These are phyloP conservation scores for Cyanoliseus patagonus DNA, from an alignment of 2,113 vertebrate species.

Conservation along the genomic window DNA sequence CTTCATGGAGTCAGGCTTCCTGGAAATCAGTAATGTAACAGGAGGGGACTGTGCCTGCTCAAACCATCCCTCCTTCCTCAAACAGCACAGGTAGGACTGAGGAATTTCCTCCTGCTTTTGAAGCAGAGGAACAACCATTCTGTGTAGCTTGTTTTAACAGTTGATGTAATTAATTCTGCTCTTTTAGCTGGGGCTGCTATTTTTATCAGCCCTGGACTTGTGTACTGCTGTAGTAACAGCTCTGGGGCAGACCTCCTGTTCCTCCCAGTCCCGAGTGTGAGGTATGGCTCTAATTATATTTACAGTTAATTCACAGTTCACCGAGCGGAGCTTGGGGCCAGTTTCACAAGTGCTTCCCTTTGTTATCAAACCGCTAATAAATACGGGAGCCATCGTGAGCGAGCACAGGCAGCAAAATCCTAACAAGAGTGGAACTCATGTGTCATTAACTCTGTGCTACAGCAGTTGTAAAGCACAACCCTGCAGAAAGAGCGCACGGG, in stretches of 20 bases:
- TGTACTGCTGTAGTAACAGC: slow-evolving; percentile 74
- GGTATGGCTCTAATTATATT: slow-evolving; percentile 57
- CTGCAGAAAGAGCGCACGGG: background rate
- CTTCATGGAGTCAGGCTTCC: background rate
- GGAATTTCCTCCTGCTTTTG: background rate
- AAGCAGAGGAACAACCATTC: background rate
- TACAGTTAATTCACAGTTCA: slow-evolving; percentile 62
- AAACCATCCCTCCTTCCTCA: background rate
- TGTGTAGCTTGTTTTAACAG: slow-evolving; percentile 6
- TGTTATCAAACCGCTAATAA: slow-evolving; percentile 28
- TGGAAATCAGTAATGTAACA: background rate
- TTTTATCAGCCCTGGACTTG: slow-evolving; percentile 78
- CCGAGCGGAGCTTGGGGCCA: background rate
- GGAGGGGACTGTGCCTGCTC: background rate
- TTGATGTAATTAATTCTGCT: slow-evolving; percentile 55
- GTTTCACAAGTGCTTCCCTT: slow-evolving; percentile 21
- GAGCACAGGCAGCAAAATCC: background rate
- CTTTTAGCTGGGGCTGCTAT: slow-evolving; percentile 64
- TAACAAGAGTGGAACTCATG: background rate
- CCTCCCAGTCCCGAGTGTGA: slow-evolving; percentile 33
- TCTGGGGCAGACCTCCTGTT: slow-evolving; percentile 72
- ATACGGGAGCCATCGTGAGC: background rate
- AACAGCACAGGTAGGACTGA: background rate
- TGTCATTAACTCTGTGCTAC: background rate
- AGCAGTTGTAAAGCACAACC: background rate